phyloP scores from a whole-genome alignment of 2,888 invertebrate genomes.

The Horisme vitalbata region DNA sequence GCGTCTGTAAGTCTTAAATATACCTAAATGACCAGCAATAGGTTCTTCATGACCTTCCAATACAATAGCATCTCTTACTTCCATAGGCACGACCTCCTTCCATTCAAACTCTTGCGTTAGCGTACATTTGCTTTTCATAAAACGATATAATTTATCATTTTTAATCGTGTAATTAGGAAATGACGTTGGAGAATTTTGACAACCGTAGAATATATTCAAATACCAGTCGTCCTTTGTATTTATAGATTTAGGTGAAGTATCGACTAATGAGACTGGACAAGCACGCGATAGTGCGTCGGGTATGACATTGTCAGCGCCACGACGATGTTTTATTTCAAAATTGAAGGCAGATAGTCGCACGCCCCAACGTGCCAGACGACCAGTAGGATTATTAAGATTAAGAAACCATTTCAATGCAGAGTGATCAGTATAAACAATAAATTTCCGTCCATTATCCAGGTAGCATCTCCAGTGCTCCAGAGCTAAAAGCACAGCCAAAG shows the following conservation, averaged over 20 bases:
- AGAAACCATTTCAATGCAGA: slow-evolving; percentile 36
- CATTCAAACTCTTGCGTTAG: slow-evolving; percentile 32
- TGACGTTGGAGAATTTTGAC: slow-evolving; percentile 9
- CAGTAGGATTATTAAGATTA: slow-evolving; percentile 32
- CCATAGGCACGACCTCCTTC: slow-evolving; percentile 34
- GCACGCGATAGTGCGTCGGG: slow-evolving; percentile 33
- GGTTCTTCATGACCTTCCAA: slow-evolving; percentile 34
- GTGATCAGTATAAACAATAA: slow-evolving; percentile 37
- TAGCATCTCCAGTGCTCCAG: slow-evolving; percentile 40
- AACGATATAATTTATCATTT: not conserved
- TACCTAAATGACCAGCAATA: too few relatives aligned
- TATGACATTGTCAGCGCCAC: slow-evolving; percentile 20
- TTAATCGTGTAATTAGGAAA: slow-evolving; percentile 28
- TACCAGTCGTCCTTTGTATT: slow-evolving; percentile 22
- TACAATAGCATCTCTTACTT: slow-evolving; percentile 14
- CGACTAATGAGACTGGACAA: slow-evolving; percentile 1
- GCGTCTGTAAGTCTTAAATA: slow-evolving; percentile 32
- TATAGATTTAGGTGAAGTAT: too few relatives aligned
- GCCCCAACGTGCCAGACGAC: slow-evolving; percentile 39
- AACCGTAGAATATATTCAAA: slow-evolving; percentile 26
- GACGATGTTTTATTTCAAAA: slow-evolving; percentile 35
- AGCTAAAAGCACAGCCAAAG: slow-evolving; percentile 36
- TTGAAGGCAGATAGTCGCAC: slow-evolving; percentile 25
- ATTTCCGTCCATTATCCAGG: slow-evolving; percentile 32
- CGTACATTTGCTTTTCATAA: not conserved